Percentiles rank a stretch among this genome's conserved stretches.
Evolutionary conservation across 2,888 invertebrate genomes (phyloP).

Genomic region (Acronicta alni): DNA sequence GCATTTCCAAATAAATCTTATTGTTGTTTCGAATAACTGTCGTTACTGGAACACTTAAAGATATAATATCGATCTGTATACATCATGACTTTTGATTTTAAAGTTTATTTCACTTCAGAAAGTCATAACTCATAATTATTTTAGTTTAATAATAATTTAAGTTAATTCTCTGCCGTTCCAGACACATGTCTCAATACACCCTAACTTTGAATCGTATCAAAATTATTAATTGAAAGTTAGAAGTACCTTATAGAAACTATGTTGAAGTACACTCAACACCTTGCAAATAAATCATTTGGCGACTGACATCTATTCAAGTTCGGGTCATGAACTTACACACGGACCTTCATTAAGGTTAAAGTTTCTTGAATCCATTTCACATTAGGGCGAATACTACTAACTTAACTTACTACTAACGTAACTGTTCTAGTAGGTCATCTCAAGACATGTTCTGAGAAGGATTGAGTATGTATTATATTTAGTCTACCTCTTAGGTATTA

Average conservation of each 20-base stretch:
- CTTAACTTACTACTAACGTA: too few relatives aligned
- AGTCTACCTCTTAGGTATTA: too few relatives aligned
- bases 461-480: too few relatives aligned
- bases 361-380: slow-evolving; percentile 50
- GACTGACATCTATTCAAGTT: slow-evolving; percentile 56
- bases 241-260: neutral
- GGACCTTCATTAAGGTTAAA: slow-evolving; percentile 62
- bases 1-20: slow-evolving; percentile 11
- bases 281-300: slow-evolving; percentile 41
- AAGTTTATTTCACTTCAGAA: too few relatives aligned
- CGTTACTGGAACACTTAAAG: neutral
- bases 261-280: slow-evolving; percentile 31
- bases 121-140: too few relatives aligned
- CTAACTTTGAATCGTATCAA: slow-evolving; percentile 1
- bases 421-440: slow-evolving; percentile 52
- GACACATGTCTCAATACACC: neutral
- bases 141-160: too few relatives aligned
- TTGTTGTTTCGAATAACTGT: slow-evolving; percentile 8
- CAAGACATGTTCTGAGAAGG: too few relatives aligned
- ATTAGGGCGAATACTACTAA: slow-evolving; percentile 45
- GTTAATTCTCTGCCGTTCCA: too few relatives aligned
- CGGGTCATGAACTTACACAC: slow-evolving; percentile 57
- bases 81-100: too few relatives aligned
- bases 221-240: slow-evolving; percentile 9
- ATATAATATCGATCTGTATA: neutral